phyloP scores from a whole-genome alignment of 2,888 invertebrate genomes.

The Himalopsyche tibetana region DNA sequence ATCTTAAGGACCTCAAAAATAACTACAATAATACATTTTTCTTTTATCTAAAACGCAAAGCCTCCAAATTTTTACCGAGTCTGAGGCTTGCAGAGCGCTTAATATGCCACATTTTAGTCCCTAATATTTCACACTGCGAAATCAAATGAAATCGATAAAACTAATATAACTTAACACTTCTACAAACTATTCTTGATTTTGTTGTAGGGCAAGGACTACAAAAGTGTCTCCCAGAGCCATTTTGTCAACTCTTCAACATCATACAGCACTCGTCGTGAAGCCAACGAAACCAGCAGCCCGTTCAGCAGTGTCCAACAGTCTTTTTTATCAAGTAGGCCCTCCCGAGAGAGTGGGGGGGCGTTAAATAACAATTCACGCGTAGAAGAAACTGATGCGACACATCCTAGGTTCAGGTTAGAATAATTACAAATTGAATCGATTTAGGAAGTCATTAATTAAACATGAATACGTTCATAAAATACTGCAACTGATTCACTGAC shows the following conservation, averaged over 20 bases:
- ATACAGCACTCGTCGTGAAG: slow-evolving; percentile 72
- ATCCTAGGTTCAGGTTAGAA: slow-evolving; percentile 74
- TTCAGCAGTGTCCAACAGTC: slow-evolving; percentile 76
- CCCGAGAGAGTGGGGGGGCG: slow-evolving; percentile 78
- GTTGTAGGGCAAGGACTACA: slow-evolving; percentile 57
- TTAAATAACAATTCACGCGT: slow-evolving; percentile 22
- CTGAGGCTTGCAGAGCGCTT: too few relatives aligned
- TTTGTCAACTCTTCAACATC: slow-evolving; percentile 60
- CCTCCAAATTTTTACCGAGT: too few relatives aligned
- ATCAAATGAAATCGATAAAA: neutral
- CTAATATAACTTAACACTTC: neutral
- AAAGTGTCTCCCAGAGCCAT: slow-evolving; percentile 59
- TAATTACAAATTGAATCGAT: too few relatives aligned
- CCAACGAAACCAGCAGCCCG: slow-evolving; percentile 69
- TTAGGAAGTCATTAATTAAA: too few relatives aligned
- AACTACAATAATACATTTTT: too few relatives aligned
- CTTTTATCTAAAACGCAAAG: too few relatives aligned
- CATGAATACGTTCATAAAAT: too few relatives aligned
- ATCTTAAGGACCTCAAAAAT: too few relatives aligned
- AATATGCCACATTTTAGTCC: too few relatives aligned
- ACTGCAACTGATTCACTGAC: too few relatives aligned
- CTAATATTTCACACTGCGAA: too few relatives aligned
- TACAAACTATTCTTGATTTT: neutral
- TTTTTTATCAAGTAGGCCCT: slow-evolving; percentile 80
- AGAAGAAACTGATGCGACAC: slow-evolving; percentile 78